These are phyloP conservation scores for Eristalis tenax DNA, from an alignment of 2,888 invertebrate genomes.

Conservation along the genomic window DNA sequence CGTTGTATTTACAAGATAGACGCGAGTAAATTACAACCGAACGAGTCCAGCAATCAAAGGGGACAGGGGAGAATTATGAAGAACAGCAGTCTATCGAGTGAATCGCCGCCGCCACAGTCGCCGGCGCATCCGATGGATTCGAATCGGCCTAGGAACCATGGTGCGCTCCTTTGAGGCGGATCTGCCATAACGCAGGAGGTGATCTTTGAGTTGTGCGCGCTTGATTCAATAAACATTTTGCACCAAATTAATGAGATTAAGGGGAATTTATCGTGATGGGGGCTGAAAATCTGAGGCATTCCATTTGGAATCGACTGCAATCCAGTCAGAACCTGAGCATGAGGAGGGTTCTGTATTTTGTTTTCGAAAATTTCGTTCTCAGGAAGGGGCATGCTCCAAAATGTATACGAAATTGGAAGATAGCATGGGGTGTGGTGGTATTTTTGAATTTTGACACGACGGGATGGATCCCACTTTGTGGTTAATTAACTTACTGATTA, in stretches of 20 bases:
- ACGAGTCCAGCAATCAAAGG: background rate
- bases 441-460: constrained; percentile 17
- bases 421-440: background rate
- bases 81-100: constrained; percentile 14
- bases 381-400: background rate
- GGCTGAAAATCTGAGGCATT: background rate
- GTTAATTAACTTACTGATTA: constrained; percentile 23
- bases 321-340: background rate
- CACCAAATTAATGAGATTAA: constrained; percentile 57
- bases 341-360: too few species aligned
- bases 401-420: background rate
- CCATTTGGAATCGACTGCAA: background rate
- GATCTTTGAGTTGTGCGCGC: constrained; percentile 52
- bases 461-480: constrained; percentile 7
- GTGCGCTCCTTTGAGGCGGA: constrained; percentile 58
- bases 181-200: constrained; percentile 66
- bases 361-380: constrained; percentile 19
- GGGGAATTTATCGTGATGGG: constrained; percentile 39
- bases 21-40: constrained; percentile 22
- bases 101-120: background rate
- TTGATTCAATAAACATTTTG: constrained; percentile 56
- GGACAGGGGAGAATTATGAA: constrained; percentile 21
- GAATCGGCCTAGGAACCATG: constrained; percentile 52
- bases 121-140: constrained; percentile 39
- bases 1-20: constrained; percentile 25